Evolutionary conservation across 2,888 invertebrate species (phyloP).

Genomic region (Apotomis capreana): DNA sequence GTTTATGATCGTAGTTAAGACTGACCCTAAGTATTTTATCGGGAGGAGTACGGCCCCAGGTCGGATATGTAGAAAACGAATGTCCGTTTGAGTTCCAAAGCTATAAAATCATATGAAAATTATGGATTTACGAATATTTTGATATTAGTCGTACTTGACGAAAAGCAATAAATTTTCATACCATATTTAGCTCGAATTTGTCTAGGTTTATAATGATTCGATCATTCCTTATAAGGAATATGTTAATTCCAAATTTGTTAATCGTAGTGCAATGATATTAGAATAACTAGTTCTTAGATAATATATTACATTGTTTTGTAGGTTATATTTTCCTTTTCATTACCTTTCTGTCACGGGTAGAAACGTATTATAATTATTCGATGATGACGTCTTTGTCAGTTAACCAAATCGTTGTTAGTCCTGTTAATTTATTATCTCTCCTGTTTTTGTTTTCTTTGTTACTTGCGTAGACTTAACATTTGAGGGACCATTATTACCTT

Average conservation of each 20-base stretch:
- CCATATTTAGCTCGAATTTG: constrained; percentile 72
- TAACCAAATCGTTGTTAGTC: constrained; percentile 59
- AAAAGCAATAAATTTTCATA: constrained; percentile 39
- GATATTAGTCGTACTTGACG: constrained; percentile 30
- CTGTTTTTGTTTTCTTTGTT: constrained; percentile 54
- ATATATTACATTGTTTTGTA: constrained; percentile 39
- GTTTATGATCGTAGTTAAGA: constrained; percentile 80
- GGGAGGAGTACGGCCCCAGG: constrained; percentile 62
- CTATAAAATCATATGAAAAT: constrained; percentile 23
- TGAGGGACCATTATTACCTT: constrained; percentile 69
- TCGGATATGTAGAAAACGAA: constrained; percentile 45
- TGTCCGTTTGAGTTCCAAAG: constrained; percentile 24
- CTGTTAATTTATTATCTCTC: constrained; percentile 62
- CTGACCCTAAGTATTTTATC: constrained; percentile 78
- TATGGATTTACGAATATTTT: constrained; percentile 24
- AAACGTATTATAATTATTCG: constrained; percentile 45
- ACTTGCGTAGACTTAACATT: constrained; percentile 50
- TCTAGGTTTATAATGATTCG: constrained; percentile 69
- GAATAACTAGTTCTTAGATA: constrained; percentile 59
- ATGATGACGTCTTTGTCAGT: constrained; percentile 48
- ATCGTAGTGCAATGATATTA: constrained; percentile 81
- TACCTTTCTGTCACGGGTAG: constrained; percentile 48
- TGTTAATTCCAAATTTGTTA: constrained; percentile 74
- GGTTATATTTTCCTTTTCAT: constrained; percentile 35
- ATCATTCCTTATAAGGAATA: constrained; percentile 76